Evolutionary conservation across 92 coral and sea anemone species (phyloP).

Genomic region (Parazoanthus darwini): DNA sequence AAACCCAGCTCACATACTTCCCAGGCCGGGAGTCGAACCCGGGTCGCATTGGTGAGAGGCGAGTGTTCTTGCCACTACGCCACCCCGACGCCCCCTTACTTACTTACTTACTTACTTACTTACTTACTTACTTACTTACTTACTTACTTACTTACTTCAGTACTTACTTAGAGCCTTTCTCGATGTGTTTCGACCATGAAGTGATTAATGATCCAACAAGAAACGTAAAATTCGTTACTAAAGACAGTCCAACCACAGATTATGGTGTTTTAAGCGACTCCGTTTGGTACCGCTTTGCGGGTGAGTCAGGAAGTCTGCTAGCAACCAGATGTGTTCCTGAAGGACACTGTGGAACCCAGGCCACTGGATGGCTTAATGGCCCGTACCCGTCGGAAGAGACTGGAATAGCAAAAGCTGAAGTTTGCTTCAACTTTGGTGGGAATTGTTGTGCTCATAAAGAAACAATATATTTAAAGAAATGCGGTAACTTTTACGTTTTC

Average conservation of each 20-base stretch:
- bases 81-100: too few relatives aligned
- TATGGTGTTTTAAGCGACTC: neutral
- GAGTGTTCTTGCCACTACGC: too few relatives aligned
- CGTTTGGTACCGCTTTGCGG: constrained; percentile 21
- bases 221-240: neutral
- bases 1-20: too few relatives aligned
- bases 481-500: constrained; percentile 9
- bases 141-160: too few relatives aligned
- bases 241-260: constrained; percentile 12
- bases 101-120: too few relatives aligned
- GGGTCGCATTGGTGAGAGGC: too few relatives aligned
- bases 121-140: too few relatives aligned
- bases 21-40: too few relatives aligned
- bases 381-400: constrained; percentile 19
- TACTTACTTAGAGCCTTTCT: constrained; percentile 13
- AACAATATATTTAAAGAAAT: constrained; percentile 2
- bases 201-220: constrained; percentile 1
- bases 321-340: constrained; percentile 28
- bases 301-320: neutral
- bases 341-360: constrained; percentile 23
- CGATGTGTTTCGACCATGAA: constrained; percentile 13
- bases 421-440: constrained; percentile 22
- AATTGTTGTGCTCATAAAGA: constrained; percentile 19
- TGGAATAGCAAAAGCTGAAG: constrained; percentile 23
- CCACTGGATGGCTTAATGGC: constrained; percentile 35